Conservation (phyloP, 2,888 invertebrate genomes). For the Pheosia tremula region DNA sequence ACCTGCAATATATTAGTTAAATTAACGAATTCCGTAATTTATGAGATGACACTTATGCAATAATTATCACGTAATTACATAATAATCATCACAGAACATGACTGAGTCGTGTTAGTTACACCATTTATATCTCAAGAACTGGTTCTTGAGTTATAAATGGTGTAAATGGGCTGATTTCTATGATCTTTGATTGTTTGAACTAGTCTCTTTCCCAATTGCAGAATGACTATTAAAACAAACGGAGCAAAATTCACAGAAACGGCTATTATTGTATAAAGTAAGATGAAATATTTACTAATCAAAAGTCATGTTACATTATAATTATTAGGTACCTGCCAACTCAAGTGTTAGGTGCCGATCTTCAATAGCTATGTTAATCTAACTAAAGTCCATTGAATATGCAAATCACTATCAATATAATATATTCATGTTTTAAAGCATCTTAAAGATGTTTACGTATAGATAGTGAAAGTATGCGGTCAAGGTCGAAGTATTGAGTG, state of each 20-base stretch:
- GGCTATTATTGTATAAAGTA: not conserved
- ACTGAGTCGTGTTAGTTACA: too few relatives aligned
- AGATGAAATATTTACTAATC: not conserved
- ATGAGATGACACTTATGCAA: not conserved
- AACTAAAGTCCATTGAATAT: not conserved
- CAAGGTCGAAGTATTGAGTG: conserved; percentile 25
- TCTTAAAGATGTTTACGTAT: conserved; percentile 3
- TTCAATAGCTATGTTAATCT: not conserved
- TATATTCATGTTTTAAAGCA: conserved; percentile 1
- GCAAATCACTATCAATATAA: not conserved
- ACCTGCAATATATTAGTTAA: not conserved
- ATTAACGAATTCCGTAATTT: not conserved
- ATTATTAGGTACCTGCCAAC: not conserved
- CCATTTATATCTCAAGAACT: too few relatives aligned
- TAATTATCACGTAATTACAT: not conserved
- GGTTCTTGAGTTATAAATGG: too few relatives aligned
- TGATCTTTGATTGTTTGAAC: too few relatives aligned
- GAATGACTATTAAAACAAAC: too few relatives aligned
- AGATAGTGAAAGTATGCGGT: conserved; percentile 24
- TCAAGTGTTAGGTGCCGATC: not conserved
- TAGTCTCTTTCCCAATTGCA: too few relatives aligned
- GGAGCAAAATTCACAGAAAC: too few relatives aligned
- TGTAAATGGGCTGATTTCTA: too few relatives aligned
- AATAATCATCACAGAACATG: not conserved
- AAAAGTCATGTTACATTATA: not conserved